Evolutionary conservation across 2,113 vertebrate species (phyloP), one percentile per base, ranked within the genome.

Genomic region (Excalfactoria chinensis): DNA sequence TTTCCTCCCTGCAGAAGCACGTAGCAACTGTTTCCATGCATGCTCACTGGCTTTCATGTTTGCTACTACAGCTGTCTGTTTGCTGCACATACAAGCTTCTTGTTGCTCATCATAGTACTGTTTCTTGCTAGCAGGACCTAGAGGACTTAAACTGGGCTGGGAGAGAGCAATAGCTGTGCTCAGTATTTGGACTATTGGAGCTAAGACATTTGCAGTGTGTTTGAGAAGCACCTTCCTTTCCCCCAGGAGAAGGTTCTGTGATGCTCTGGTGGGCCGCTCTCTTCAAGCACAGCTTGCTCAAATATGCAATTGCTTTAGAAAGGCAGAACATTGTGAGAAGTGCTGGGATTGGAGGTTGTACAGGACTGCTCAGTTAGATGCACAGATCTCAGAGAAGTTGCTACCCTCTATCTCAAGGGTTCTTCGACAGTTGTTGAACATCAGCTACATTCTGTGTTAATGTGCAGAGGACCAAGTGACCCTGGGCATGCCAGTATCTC

Each of bases 351-450:
- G 25, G 49, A 77, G n/a, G 13, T 79, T 85, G 69, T 76, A 6
- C 49, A 5, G 16, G 23, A 59, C 74, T 46, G 17, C 23, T 63
- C n/a, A 46, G 63, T 59, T 63, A 72, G 74, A 34, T 76, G 71
- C 35, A 40, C 55, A 67, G 7, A 46, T 67, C 55, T 93, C 60
- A 34, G 14, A 74, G 30, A 80, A 67, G 35, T 73, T 63, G 49
- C 72, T 60, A 46, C 62, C 32, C 44, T 76, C 76, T 34, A 87
- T 87, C 84, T 66, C n/a, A 86, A 85, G 46, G 30, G n/a, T 51
- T 77, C 75, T 93, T 89, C 9, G 82, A 83, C 69, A 80, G n/a
- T 60, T 85, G 64, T 63, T 82, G 64, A 60, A 43, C 32, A 8
- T 41, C 21, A 41, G 25, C 44, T 66, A 11, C 43, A 37, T 86